phyloP scores from a whole-genome alignment of 2,113 vertebrate genomes.

The Cyprinodon tularosa region DNA sequence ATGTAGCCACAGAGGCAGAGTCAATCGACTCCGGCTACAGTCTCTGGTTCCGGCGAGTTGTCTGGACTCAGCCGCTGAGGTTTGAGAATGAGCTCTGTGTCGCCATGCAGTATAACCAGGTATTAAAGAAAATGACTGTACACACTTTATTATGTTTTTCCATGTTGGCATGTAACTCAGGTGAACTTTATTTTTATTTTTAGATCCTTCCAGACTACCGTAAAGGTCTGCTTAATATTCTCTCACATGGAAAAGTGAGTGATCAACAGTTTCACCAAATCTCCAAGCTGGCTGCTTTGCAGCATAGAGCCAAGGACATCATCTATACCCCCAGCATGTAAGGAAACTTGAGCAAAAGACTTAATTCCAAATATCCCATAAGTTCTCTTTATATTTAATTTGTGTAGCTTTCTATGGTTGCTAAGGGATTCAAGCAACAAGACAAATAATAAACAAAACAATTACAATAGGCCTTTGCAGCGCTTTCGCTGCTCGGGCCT shows the following conservation, averaged over 20 bases:
- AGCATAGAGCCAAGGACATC: slow-evolving; percentile 90
- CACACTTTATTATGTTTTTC: too few relatives aligned
- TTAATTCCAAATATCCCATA: background rate
- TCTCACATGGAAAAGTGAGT: slow-evolving; percentile 79
- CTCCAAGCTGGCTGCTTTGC: slow-evolving; percentile 90
- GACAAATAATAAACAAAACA: too few relatives aligned
- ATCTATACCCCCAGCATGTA: slow-evolving; percentile 87
- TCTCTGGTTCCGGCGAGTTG: slow-evolving; percentile 93
- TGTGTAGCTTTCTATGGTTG: too few relatives aligned
- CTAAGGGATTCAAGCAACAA: too few relatives aligned
- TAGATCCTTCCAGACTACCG: slow-evolving; percentile 93
- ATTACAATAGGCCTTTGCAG: too few relatives aligned
- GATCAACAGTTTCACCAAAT: slow-evolving; percentile 90
- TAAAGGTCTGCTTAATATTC: slow-evolving; percentile 89
- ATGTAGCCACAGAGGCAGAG: slow-evolving; percentile 87
- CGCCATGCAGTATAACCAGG: slow-evolving; percentile 94
- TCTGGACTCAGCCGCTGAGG: slow-evolving; percentile 92
- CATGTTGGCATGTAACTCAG: background rate
- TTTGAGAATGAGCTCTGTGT: slow-evolving; percentile 94
- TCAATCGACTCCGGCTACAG: slow-evolving; percentile 82
- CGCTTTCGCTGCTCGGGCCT: too few relatives aligned
- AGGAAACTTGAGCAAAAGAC: slow-evolving; percentile 9
- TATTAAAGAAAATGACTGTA: slow-evolving; percentile 25
- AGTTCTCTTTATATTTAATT: background rate
- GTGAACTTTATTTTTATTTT: slow-evolving; percentile 11